Evolutionary conservation across 2,888 invertebrate genomes (phyloP).

Genomic region (Morpho helenor): DNA sequence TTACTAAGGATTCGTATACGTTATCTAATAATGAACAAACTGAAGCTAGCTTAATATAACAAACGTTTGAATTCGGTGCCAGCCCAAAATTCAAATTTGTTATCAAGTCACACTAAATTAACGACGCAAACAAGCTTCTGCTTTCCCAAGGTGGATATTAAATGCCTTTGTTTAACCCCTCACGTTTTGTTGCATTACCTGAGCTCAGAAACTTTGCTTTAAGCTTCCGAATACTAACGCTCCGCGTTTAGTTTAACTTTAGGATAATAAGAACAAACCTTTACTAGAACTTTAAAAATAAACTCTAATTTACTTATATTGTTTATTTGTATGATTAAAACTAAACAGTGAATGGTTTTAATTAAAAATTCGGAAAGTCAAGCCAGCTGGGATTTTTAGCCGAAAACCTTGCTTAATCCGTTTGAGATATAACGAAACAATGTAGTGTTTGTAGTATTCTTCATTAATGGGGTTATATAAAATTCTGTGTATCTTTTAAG

Average conservation of each 20-base stretch:
- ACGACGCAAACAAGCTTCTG: conserved; percentile 16
- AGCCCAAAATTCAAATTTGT: conserved; percentile 8
- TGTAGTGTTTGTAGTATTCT: no score
- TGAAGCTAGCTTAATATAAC: no score
- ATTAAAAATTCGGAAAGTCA: background rate
- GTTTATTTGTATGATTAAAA: conserved; percentile 1
- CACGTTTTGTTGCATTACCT: conserved; percentile 39
- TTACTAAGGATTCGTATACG: no score
- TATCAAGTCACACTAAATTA: conserved; percentile 6
- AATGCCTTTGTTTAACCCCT: conserved; percentile 23
- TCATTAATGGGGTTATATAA: no score
- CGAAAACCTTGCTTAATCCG: no score
- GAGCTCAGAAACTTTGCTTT: conserved; percentile 49
- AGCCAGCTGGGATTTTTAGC: no score
- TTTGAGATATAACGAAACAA: no score
- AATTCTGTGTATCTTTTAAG: no score
- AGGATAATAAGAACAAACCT: conserved; percentile 44
- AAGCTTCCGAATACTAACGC: conserved; percentile 57
- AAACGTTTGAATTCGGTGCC: background rate
- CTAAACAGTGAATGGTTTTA: background rate
- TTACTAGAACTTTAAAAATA: conserved; percentile 28
- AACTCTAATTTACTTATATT: background rate
- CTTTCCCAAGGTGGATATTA: conserved; percentile 11
- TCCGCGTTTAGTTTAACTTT: conserved; percentile 45
- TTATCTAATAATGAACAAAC: no score